Evolutionary conservation across 2,888 invertebrate genomes (phyloP), one percentile per base, ranked within the genome.

Genomic region (Elegia similella): DNA sequence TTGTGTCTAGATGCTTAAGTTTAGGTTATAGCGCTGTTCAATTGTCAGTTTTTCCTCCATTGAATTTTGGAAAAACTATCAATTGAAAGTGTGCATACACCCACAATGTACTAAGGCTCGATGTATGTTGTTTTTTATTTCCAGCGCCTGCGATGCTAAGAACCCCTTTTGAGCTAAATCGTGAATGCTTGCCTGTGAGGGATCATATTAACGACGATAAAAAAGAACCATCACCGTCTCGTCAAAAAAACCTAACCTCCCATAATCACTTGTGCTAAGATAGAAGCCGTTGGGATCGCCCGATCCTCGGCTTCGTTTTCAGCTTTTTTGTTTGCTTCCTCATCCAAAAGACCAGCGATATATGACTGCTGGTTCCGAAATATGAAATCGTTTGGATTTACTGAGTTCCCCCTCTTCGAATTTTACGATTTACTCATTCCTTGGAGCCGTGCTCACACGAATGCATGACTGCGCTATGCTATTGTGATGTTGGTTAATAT

Each of bases 41-140:
- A 82, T 84, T 84, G 80, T 64, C 72, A 73, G 76, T 82, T 81
- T 82, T 81, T 77, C 73, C 61, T 59, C 43, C 43, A 13, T 23
- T 7, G 32, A 12, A 29, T n/a, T 15, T 38, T 15, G 58, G 74
- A 75, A 75, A 80, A 76, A 69, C 78, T 74, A 69, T 62, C 79
- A 84, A 83, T 84, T 84, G 82, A 55, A 72, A 70, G 69, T 78
- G 79, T 84, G 86, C 87, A 82, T 85, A 71, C 74, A 77, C 70
- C 77, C 83, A 80, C 78, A 83, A 78, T 86, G 84, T 88, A 88
- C 81, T 88, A 88, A 89, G 90, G 89, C 90, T 88, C 90, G 89
- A 88, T 90, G 86, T 91, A 88, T 91, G 89, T 90, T 91, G 89
- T 91, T 91, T 90, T 87, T 92, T 91, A 91, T 91, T 92, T 90